Conservation (phyloP, 2,888 invertebrate species). For the Seira musarum region DNA sequence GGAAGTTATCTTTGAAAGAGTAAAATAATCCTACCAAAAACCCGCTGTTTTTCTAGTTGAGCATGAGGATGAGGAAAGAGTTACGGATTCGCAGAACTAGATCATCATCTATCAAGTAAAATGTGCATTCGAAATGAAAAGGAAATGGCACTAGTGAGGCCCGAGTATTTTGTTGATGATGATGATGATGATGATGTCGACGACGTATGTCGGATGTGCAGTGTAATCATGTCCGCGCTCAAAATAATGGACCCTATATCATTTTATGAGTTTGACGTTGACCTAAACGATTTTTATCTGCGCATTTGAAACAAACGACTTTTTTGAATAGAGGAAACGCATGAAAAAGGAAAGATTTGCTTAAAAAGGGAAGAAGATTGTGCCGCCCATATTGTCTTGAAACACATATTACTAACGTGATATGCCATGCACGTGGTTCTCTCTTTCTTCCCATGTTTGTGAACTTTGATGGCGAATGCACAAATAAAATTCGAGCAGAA, state of each 20-base stretch:
- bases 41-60: no score
- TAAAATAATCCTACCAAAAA: background rate
- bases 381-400: background rate
- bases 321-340: background rate
- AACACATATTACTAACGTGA: background rate
- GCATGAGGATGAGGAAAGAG: no score
- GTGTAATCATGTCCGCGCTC: background rate
- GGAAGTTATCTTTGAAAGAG: no score
- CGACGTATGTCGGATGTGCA: no score
- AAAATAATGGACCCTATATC: background rate
- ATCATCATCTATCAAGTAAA: background rate
- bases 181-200: no score
- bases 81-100: background rate
- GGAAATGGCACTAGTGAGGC: background rate
- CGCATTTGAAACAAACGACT: background rate
- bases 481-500: background rate
- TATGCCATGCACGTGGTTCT: background rate
- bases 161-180: no score
- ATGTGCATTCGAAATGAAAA: background rate
- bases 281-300: conserved; percentile 8
- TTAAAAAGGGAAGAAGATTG: background rate
- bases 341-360: background rate
- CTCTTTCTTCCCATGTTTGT: background rate
- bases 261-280: conserved; percentile 27
- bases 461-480: background rate